Evolutionary conservation across 2,888 invertebrate genomes (phyloP).

Genomic region (Tipula unca): DNA sequence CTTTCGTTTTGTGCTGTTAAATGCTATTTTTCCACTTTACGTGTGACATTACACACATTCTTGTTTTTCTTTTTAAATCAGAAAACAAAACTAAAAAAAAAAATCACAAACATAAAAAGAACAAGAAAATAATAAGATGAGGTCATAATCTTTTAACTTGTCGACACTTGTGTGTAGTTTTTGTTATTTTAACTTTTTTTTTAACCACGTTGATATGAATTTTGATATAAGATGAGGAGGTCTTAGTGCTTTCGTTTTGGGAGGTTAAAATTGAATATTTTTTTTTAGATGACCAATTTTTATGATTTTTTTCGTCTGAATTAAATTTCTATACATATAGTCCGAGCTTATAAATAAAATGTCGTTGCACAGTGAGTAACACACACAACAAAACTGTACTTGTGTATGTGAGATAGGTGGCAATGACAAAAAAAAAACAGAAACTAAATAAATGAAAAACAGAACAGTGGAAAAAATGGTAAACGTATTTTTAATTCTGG

Average conservation of each 20-base stretch:
- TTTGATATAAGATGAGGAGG: background rate
- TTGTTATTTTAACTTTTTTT: background rate
- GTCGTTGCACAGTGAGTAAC: background rate
- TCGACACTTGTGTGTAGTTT: background rate
- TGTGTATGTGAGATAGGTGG: background rate
- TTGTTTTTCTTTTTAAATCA: background rate
- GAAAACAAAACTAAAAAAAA: background rate
- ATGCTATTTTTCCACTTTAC: background rate
- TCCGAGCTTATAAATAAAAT: background rate
- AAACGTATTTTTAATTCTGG: constrained; percentile 14
- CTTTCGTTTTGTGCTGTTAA: background rate
- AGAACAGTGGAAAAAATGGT: background rate
- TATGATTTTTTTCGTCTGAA: background rate
- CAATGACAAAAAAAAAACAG: background rate
- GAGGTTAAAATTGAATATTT: background rate
- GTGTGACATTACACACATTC: constrained; percentile 14
- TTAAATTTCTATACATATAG: background rate
- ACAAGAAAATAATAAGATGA: constrained; percentile 14
- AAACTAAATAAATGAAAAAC: background rate
- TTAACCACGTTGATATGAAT: background rate
- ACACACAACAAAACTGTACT: background rate
- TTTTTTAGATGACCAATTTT: background rate
- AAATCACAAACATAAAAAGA: background rate
- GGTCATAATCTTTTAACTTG: constrained; percentile 14
- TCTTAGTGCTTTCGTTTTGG: background rate